Percentiles rank a stretch among this genome's conserved stretches.
Evolutionary conservation across 2,113 vertebrate genomes (phyloP).

Genomic region (Barnardius zonarius): DNA sequence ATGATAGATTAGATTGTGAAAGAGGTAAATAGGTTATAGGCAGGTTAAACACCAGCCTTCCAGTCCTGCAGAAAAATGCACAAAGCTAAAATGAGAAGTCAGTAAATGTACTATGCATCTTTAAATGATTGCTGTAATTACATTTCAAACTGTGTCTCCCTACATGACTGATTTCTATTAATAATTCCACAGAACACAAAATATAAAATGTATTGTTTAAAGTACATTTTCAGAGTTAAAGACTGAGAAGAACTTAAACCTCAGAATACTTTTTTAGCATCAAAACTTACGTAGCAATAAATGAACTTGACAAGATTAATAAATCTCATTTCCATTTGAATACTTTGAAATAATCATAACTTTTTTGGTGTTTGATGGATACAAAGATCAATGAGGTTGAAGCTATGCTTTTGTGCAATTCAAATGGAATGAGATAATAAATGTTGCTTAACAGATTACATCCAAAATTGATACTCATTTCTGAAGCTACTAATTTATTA

Average conservation of each 20-base stretch:
- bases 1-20: neutral
- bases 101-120: neutral
- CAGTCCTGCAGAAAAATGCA: neutral
- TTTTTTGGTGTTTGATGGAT: neutral
- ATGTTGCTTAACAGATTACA: neutral
- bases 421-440: neutral
- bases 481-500: conserved; percentile 15
- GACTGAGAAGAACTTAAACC: neutral
- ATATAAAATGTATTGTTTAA: neutral
- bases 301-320: neutral
- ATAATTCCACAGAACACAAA: conserved; percentile 5
- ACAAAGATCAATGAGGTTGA: neutral
- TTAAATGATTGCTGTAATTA: conserved; percentile 39
- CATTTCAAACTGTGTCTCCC: neutral
- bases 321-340: neutral
- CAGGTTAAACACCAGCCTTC: neutral
- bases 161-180: conserved; percentile 21
- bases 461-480: neutral
- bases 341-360: neutral
- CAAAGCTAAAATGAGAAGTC: neutral
- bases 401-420: neutral
- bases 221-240: neutral
- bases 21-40: neutral
- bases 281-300: conserved; percentile 1
- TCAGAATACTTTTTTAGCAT: neutral